A percentile compares a stretch with the other conserved stretches of the same genome.
phyloP scores from a whole-genome alignment of 2,797 vertebrate species.

The Holocentrus rufus region DNA sequence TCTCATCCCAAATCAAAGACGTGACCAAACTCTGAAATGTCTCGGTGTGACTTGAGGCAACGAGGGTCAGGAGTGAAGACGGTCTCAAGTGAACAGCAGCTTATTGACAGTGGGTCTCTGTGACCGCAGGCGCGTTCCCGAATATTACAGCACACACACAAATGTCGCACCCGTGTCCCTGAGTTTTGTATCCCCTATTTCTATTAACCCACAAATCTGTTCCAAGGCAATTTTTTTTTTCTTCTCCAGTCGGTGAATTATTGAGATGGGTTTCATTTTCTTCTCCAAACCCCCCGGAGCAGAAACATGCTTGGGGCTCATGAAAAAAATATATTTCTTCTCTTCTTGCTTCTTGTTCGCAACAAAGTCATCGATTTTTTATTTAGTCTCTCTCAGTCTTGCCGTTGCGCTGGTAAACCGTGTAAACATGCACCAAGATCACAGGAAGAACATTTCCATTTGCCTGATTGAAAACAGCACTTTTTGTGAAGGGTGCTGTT shows the following conservation, averaged over 20 bases:
- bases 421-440: constrained; percentile 35
- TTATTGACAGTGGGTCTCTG: constrained; percentile 9
- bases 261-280: constrained; percentile 66
- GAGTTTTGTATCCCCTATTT: constrained; percentile 1
- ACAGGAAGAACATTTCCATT: constrained; percentile 19
- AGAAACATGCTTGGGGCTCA: constrained; percentile 62
- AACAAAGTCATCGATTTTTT: constrained; percentile 34
- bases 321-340: constrained; percentile 64
- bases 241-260: constrained; percentile 62
- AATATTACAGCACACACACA: constrained; percentile 14
- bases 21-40: background rate
- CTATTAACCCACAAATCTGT: constrained; percentile 29
- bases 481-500: constrained; percentile 42
- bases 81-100: constrained; percentile 1
- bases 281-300: constrained; percentile 54
- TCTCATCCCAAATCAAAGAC: too few relatives aligned
- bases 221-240: constrained; percentile 46
- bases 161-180: background rate
- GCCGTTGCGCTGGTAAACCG: background rate
- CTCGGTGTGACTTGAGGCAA: background rate
- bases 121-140: constrained; percentile 28
- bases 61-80: background rate
- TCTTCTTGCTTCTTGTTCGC: constrained; percentile 35
- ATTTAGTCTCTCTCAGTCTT: constrained; percentile 13
- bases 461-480: constrained; percentile 46